Evolutionary conservation across 2,888 invertebrate genomes (phyloP), one percentile per base, ranked within the genome.

Genomic region (Dasysyrphus tricinctus): DNA sequence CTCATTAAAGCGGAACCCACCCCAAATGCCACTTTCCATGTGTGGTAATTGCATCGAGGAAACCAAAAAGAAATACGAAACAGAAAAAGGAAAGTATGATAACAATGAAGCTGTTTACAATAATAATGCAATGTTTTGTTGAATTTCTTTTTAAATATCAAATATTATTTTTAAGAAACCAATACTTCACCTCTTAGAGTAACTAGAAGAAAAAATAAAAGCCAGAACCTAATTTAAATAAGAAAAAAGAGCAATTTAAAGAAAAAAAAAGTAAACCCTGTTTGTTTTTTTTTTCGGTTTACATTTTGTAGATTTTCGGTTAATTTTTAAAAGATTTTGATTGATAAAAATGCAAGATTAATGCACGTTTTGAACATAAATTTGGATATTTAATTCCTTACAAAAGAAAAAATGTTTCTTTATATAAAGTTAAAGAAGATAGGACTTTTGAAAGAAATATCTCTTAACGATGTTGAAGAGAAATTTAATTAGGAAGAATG

Each of bases 171-270:
- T 44, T n/a, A n/a, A 44, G 44, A 44, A 47, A 47, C 47, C 1
- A 16, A 47, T 47, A 47, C 16, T 47, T 47, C 8, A 3, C 16
- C 47, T 16, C 47, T 16, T 7, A 16, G n/a, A n/a, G n/a, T n/a
- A 47, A 16, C 14, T n/a, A n/a, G n/a, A n/a, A 1, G 6, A 7
- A 44, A 6, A 29, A 1, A 19, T 57, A 19, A 5, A 14, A 42
- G 2, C 24, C 34, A 39, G 12, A 54, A 74, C 56, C 19, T 54
- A 78, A 78, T 83, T 78, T 56, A 83, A 74, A 78, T 74, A 37
- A 63, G 61, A 63, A 65, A 63, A 75, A 83, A 70, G 83, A 70
- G 79, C 79, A 79, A 70, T 70, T 57, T 63, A 16, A 32, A 16
- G 4, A 51, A 47, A 70, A 29, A 39, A 61, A 76, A 76, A n/a